A percentile compares a stretch with the other conserved stretches of the same genome.
Conservation (phyloP, 1,140 invertebrate genomes). For the Chrysoperla carnea region DNA sequence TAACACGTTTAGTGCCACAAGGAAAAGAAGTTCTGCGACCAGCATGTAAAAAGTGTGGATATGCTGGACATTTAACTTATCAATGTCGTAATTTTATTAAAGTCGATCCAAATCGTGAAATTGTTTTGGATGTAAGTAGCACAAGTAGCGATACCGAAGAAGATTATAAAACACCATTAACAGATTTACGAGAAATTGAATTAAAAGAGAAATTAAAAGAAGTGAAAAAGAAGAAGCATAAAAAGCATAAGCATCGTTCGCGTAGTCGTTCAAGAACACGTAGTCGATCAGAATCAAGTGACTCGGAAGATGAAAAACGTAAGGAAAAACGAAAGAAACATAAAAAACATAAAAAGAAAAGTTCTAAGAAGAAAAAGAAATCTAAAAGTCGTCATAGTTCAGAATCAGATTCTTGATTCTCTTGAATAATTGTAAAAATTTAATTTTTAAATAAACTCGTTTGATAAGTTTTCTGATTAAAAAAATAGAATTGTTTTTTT, state of each 20-base stretch:
- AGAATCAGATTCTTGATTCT: too few species aligned
- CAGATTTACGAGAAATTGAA: slow-evolving; percentile 58
- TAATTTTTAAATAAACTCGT: too few species aligned
- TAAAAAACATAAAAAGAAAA: neutral
- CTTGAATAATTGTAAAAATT: too few species aligned
- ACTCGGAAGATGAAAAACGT: neutral
- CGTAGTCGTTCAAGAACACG: neutral
- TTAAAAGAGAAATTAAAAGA: slow-evolving; percentile 42
- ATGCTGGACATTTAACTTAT: slow-evolving; percentile 88
- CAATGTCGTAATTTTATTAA: slow-evolving; percentile 94
- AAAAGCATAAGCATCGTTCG: slow-evolving; percentile 20
- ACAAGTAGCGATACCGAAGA: slow-evolving; percentile 75
- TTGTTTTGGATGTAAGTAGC: slow-evolving; percentile 86
- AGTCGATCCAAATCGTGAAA: slow-evolving; percentile 71
- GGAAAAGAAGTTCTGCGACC: slow-evolving; percentile 55
- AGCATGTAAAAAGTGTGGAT: slow-evolving; percentile 86
- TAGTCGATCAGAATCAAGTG: neutral
- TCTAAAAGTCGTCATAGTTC: too few species aligned
- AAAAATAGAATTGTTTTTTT: too few species aligned
- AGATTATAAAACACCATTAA: slow-evolving; percentile 66
- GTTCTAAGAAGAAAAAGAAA: too few species aligned
- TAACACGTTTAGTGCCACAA: slow-evolving; percentile 20
- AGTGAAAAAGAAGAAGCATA: slow-evolving; percentile 28
- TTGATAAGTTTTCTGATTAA: too few species aligned
- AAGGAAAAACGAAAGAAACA: neutral